Evolutionary conservation across 2,113 vertebrate genomes (phyloP), one percentile per base, ranked within the genome.

Genomic region (Crotalus horridus): DNA sequence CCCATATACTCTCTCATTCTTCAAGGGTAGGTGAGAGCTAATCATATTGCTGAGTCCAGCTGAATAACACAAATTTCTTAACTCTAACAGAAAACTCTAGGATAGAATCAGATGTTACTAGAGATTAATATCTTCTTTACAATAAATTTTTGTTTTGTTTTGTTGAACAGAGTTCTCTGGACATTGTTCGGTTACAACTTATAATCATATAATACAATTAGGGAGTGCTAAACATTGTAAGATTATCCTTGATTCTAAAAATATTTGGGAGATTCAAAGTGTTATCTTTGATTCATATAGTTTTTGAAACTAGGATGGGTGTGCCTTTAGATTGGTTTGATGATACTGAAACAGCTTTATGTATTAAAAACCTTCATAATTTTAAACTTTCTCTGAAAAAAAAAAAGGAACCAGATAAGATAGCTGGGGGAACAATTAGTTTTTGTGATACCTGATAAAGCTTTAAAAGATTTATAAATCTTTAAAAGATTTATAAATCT

Each of bases 21-120:
- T 23, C 61, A 74, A 21, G 4, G 51, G 11, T 85, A 95, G 95
- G 58, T 90, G 95, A 96, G 88, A 92, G 95, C 85, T 74, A 89
- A 95, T 87, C 93, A 48, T 92, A 15, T 26, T 91, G 51, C 21
- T 46, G 81, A 33, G 0, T 17, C n/a, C 59, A 92, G 29, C 58
- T 89, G 85, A 89, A 85, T 59, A 91, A 51, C 17, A 59, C 61
- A 91, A 88, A 48, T 46, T 13, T 89, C 21, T 88, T 94, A 87
- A 85, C 39, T 24, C 94, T 64, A 85, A 29, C 26, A 56, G 90
- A 43, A 92, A 51, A 90, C 87, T 93, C 26, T 26, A 89, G 69
- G 8, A 3, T 39, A 92, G 90, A 94, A 7, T 3, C 29, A 61
- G 56, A 59, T 6, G 88, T 51, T 43, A 89, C 4, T 4, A 92